A percentile compares a stretch with the other conserved stretches of the same genome.
These are phyloP conservation scores for Volucella zonaria DNA, from an alignment of 2,888 invertebrate genomes.

Conservation along the genomic window DNA sequence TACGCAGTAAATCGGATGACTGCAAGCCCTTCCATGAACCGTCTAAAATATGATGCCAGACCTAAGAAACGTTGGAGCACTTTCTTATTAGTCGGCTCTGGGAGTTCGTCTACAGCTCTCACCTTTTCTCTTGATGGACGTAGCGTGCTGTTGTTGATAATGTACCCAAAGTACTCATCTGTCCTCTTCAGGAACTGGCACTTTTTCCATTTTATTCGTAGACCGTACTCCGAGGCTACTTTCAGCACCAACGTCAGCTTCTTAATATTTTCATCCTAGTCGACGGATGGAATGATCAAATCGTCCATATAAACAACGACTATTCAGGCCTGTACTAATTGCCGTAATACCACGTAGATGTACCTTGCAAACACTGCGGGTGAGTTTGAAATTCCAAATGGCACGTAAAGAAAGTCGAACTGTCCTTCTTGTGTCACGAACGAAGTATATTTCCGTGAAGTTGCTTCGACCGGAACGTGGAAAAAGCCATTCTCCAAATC, in stretches of 20 bases:
- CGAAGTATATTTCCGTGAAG: too few species aligned
- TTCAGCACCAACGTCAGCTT: constrained; percentile 1
- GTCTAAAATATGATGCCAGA: constrained; percentile 6
- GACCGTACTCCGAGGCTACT: constrained; percentile 54
- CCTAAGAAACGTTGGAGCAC: constrained; percentile 10
- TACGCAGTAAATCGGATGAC: not conserved
- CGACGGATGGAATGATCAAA: too few species aligned
- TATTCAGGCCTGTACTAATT: too few species aligned
- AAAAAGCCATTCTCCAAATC: too few species aligned
- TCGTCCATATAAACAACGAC: too few species aligned
- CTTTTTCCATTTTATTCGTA: not conserved
- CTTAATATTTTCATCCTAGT: not conserved
- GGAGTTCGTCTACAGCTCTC: constrained; percentile 7
- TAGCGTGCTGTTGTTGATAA: constrained; percentile 5
- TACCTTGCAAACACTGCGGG: too few species aligned
- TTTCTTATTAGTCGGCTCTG: not conserved
- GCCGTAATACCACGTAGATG: too few species aligned
- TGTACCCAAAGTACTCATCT: constrained; percentile 34
- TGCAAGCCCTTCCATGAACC: not conserved
- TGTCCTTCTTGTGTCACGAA: too few species aligned
- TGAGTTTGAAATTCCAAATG: too few species aligned
- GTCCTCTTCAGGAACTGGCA: constrained; percentile 7
- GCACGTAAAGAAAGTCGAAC: too few species aligned
- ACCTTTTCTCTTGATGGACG: not conserved
- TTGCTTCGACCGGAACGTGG: too few species aligned